These are phyloP conservation scores for Ascidia mentula DNA, from an alignment of 23 tunicate species.

Conservation along the genomic window DNA sequence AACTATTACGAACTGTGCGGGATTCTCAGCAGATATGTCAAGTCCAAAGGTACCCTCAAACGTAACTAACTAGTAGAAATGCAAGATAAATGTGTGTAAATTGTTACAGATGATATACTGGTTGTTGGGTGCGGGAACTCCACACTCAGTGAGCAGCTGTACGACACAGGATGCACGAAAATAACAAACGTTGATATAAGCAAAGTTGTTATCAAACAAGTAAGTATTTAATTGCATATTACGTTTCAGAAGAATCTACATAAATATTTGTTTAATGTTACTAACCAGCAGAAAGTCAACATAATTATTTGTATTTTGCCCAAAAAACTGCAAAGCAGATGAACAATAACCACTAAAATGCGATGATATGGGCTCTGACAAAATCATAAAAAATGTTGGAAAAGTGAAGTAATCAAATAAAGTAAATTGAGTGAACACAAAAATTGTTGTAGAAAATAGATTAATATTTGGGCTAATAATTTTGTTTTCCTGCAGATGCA, in stretches of 20 bases:
- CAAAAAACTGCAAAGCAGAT: too few species aligned
- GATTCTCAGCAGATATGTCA: constrained; percentile 68
- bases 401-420: too few species aligned
- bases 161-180: constrained; percentile 67
- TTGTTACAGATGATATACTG: constrained; percentile 62
- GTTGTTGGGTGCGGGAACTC: constrained; percentile 95
- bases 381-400: too few species aligned
- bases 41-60: constrained; percentile 78
- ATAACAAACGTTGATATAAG: constrained; percentile 90
- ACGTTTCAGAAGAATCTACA: not conserved
- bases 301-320: not conserved
- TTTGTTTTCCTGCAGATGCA: constrained; percentile 55
- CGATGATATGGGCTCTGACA: not conserved
- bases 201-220: constrained; percentile 75
- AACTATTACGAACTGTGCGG: constrained; percentile 71
- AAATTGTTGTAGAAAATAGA: not conserved
- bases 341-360: not conserved
- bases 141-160: constrained; percentile 67
- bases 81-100: not conserved
- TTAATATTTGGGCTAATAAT: not conserved
- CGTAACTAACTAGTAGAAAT: too few species aligned
- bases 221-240: too few species aligned
- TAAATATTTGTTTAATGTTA: not conserved
- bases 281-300: not conserved
- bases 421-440: too few species aligned